A percentile compares a stretch with the other conserved stretches of the same genome.
Conservation (phyloP, 2,113 vertebrate species). For the Leptobrachium leishanense region DNA sequence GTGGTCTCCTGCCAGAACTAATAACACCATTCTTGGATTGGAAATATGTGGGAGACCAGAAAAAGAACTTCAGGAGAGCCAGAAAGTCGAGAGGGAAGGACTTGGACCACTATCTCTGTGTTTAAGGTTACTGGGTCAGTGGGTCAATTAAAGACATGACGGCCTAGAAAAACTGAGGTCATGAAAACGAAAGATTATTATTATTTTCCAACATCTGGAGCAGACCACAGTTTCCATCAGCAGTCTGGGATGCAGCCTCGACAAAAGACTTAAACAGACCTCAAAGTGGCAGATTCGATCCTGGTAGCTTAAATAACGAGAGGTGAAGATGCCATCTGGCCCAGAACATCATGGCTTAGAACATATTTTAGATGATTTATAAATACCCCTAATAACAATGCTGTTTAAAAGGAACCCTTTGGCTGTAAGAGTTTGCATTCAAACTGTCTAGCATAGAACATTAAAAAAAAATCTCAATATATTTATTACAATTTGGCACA, state of each 20-base stretch:
- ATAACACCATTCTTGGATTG: conserved; percentile 6
- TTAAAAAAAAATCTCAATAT: too few relatives aligned
- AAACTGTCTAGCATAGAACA: too few relatives aligned
- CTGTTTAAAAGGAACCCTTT: too few relatives aligned
- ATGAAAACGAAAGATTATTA: conserved; percentile 14
- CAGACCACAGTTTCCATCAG: conserved; percentile 2
- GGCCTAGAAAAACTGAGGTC: conserved; percentile 5
- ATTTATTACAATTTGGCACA: too few relatives aligned
- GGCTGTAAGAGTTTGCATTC: too few relatives aligned
- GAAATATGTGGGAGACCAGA: neutral
- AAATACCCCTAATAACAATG: too few relatives aligned
- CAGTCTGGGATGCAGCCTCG: neutral
- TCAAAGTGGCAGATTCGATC: too few relatives aligned
- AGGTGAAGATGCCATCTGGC: too few relatives aligned
- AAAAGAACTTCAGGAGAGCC: neutral
- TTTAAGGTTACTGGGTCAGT: conserved; percentile 1
- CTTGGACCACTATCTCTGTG: conserved; percentile 1
- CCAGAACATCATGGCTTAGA: too few relatives aligned
- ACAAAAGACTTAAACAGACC: too few relatives aligned
- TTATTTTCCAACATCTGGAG: conserved; percentile 16
- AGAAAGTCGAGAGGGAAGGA: conserved; percentile 11
- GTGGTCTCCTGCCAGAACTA: conserved; percentile 6
- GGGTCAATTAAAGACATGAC: neutral
- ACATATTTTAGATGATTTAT: too few relatives aligned
- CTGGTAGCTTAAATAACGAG: too few relatives aligned